These are phyloP conservation scores for Syngnathus floridae DNA, from an alignment of 2,113 vertebrate genomes.

Conservation along the genomic window DNA sequence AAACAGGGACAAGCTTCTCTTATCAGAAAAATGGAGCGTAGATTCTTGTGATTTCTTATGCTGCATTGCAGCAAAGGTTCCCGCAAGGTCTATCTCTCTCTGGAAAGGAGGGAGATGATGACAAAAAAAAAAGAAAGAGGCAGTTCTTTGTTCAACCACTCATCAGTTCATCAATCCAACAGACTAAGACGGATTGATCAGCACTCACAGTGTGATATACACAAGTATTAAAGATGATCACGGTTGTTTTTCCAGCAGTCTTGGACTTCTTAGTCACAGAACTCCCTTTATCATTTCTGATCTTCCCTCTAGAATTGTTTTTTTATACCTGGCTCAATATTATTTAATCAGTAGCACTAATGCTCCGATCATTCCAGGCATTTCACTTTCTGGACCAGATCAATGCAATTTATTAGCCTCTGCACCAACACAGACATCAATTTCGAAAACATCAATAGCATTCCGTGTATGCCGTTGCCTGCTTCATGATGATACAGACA, in stretches of 20 bases:
- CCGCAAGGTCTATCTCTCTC: constrained; percentile 29
- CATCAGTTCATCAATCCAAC: constrained; percentile 11
- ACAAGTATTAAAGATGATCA: background rate
- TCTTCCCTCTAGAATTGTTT: background rate
- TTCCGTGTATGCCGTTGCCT: constrained; percentile 18
- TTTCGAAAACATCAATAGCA: constrained; percentile 41
- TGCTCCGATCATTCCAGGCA: constrained; percentile 7
- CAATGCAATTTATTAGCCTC: constrained; percentile 40
- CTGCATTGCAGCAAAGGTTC: constrained; percentile 72
- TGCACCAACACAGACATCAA: constrained; percentile 33
- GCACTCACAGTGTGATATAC: constrained; percentile 4
- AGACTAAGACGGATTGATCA: constrained; percentile 7
- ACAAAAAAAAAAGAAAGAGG: constrained; percentile 4
- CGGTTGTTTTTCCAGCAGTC: background rate
- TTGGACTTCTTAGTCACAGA: background rate
- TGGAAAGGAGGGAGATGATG: constrained; percentile 35
- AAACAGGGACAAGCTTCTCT: constrained; percentile 9
- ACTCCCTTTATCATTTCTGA: background rate
- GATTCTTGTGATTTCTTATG: constrained; percentile 64
- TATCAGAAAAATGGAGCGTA: constrained; percentile 43
- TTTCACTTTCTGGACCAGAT: constrained; percentile 29
- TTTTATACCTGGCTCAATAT: constrained; percentile 1
- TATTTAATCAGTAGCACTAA: constrained; percentile 13
- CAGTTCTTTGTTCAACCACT: constrained; percentile 15
- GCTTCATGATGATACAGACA: constrained; percentile 26